Conservation (phyloP, 2,888 invertebrate genomes). For the Sylvicola fuscatus region DNA sequence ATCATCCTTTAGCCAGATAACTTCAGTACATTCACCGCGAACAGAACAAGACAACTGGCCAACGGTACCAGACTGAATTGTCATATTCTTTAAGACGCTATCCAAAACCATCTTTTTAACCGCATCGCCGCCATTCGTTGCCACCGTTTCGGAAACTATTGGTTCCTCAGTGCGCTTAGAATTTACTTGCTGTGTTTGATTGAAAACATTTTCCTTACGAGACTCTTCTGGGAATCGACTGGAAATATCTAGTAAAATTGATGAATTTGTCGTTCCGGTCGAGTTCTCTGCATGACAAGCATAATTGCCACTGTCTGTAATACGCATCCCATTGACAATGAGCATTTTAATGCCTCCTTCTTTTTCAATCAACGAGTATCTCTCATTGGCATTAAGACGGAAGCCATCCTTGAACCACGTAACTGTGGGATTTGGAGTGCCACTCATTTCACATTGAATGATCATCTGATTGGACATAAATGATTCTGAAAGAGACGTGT, state of each 20-base stretch:
- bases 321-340: not conserved
- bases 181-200: no score
- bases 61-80: constrained; percentile 48
- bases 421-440: constrained; percentile 48
- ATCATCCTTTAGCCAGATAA: constrained; percentile 57
- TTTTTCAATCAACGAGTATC: constrained; percentile 11
- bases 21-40: constrained; percentile 44
- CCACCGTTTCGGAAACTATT: not conserved
- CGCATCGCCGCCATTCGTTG: constrained; percentile 20
- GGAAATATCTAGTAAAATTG: no score
- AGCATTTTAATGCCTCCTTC: not conserved
- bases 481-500: no score
- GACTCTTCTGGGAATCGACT: no score
- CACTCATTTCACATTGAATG: constrained; percentile 56
- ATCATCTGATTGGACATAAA: constrained; percentile 39
- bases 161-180: not conserved
- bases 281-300: no score
- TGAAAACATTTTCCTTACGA: no score
- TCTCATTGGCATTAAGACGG: constrained; percentile 29
- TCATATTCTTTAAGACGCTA: constrained; percentile 50
- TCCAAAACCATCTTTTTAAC: constrained; percentile 54
- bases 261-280: no score
- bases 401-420: constrained; percentile 51
- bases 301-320: not conserved
- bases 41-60: constrained; percentile 62